A percentile compares a stretch with the other conserved stretches of the same genome.
Conservation (phyloP, 2,888 invertebrate species). For the Galerucella pusilla region DNA sequence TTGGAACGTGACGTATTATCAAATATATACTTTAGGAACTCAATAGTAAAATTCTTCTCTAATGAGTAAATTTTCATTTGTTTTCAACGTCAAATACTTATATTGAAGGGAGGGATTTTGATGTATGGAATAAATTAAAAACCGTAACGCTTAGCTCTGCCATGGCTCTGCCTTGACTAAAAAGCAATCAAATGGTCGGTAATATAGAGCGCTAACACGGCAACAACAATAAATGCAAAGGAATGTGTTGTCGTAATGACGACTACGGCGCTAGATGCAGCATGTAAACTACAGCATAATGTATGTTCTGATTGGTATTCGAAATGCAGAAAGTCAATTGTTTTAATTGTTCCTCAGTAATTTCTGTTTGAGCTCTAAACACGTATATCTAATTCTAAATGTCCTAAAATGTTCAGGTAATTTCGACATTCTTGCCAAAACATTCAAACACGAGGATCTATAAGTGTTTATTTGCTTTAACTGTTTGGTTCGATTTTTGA, state of each 20-base stretch:
- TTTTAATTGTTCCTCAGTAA: slow-evolving; percentile 56
- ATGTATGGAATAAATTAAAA: background rate
- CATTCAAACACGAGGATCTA: background rate
- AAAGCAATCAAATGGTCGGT: slow-evolving; percentile 4
- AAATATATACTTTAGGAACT: no score
- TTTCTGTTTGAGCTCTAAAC: slow-evolving; percentile 47
- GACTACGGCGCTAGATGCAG: background rate
- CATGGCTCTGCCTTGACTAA: background rate
- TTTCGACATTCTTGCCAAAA: slow-evolving; percentile 49
- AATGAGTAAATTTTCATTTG: no score
- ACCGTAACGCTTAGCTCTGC: background rate
- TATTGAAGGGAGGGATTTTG: no score
- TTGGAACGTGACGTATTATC: no score
- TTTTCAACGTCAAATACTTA: no score
- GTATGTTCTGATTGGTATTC: slow-evolving; percentile 55
- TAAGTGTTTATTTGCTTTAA: background rate
- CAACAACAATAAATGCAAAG: slow-evolving; percentile 3
- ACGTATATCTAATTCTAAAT: slow-evolving; percentile 52
- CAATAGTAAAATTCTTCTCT: no score
- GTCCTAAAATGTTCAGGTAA: slow-evolving; percentile 52
- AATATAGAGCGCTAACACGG: slow-evolving; percentile 9
- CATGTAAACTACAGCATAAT: slow-evolving; percentile 34
- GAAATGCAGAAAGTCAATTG: slow-evolving; percentile 55
- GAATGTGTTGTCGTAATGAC: background rate
- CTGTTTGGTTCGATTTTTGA: background rate